Percentiles rank a stretch among this genome's conserved stretches.
These are phyloP conservation scores for Cathartes aura DNA, from an alignment of 2,113 vertebrate species.

Conservation along the genomic window DNA sequence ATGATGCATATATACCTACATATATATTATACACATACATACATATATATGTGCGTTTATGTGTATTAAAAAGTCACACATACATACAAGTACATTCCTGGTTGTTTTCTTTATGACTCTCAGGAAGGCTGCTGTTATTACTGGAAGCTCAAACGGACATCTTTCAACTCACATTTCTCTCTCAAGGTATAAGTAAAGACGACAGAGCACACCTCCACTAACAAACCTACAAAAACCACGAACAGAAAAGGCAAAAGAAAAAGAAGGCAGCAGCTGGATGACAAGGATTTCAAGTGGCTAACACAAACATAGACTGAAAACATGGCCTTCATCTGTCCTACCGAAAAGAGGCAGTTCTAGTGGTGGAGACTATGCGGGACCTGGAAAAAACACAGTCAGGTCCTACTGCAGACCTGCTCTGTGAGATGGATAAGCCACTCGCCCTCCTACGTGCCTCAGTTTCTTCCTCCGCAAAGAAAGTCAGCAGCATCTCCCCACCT, in stretches of 20 bases:
- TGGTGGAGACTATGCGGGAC: not conserved
- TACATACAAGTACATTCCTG: not conserved
- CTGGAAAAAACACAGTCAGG: not conserved
- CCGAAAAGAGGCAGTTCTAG: not conserved
- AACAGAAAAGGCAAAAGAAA: not conserved
- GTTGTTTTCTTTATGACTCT: not conserved
- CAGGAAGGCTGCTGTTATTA: not conserved
- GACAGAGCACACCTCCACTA: not conserved
- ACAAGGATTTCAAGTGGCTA: not conserved
- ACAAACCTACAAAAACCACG: not conserved
- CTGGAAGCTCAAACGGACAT: not conserved
- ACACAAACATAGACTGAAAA: not conserved
- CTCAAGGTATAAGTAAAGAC: not conserved
- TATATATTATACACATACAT: not conserved
- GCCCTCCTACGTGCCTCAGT: accelerated
- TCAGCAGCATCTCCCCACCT: not conserved
- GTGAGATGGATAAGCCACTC: not conserved
- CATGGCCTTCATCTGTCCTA: not conserved
- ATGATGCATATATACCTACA: not conserved
- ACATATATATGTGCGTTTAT: accelerated
- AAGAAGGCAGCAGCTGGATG: not conserved
- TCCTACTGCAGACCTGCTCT: not conserved
- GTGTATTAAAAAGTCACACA: not conserved
- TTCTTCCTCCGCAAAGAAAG: not conserved
- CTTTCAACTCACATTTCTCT: not conserved